Evolutionary conservation across 2,113 vertebrate species (phyloP).

Genomic region (Dromaius novaehollandiae): DNA sequence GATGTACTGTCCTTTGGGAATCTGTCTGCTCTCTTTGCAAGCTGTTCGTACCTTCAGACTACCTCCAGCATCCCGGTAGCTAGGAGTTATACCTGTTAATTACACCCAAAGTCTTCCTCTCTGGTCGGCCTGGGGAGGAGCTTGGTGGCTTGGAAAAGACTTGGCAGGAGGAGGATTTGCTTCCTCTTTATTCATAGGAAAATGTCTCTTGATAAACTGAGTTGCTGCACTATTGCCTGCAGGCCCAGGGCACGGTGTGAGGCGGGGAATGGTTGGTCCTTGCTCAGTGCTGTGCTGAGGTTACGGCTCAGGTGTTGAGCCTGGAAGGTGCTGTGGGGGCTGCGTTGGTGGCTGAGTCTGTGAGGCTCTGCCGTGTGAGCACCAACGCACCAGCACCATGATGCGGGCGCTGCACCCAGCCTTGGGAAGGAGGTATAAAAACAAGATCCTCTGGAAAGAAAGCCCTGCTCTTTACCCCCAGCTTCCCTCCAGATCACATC

Average conservation of each 20-base stretch:
- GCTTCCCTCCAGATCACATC: neutral
- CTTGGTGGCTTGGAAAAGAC: rapidly evolving
- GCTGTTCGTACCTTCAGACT: neutral
- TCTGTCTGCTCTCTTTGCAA: neutral
- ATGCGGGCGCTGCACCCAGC: too few relatives aligned
- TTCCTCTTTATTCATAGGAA: neutral
- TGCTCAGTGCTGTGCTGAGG: too few relatives aligned
- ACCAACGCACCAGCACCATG: too few relatives aligned
- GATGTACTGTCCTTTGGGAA: rapidly evolving
- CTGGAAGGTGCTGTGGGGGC: too few relatives aligned
- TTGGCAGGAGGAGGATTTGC: neutral
- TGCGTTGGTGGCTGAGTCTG: too few relatives aligned
- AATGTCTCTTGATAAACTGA: rapidly evolving
- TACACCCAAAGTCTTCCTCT: rapidly evolving
- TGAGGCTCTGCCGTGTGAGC: too few relatives aligned
- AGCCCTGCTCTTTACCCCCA: neutral
- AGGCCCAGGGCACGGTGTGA: neutral
- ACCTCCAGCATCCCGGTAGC: neutral
- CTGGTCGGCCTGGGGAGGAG: rapidly evolving
- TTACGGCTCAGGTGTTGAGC: too few relatives aligned
- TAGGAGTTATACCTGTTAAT: neutral
- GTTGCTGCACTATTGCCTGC: neutral
- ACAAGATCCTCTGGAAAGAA: neutral
- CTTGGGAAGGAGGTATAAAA: too few relatives aligned
- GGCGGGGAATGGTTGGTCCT: too few relatives aligned